Evolutionary conservation across 2,888 invertebrate genomes (phyloP), one percentile per base, ranked within the genome.

Genomic region (Zygaena filipendulae): DNA sequence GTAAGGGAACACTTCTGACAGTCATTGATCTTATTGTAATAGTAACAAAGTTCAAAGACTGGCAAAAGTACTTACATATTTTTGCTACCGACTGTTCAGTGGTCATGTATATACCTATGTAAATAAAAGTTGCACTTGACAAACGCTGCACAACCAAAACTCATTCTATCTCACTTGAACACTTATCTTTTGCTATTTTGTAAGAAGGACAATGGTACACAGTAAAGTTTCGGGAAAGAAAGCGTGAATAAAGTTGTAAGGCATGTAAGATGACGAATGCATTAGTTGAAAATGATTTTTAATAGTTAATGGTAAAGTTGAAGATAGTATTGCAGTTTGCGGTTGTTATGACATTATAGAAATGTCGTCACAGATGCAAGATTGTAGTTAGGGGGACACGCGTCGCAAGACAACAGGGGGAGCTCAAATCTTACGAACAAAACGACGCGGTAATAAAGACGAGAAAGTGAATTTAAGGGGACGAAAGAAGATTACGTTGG

Each of bases 401-500:
- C 71, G 68, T 63, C 59, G 64, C 49, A 57, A 58, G 60, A 57
- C 64, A 58, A 57, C 59, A 59, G 60, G 69, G 71, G 66, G 68
- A 61, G 59, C 75, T 69, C 70, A 82, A 82, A 83, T 82, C 83
- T 82, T 70, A 63, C 68, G 77, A 81, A 82, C 77, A 77, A 79
- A 69, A 77, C 74, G 77, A 58, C 69, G 60, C 61, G 52, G 75
- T 82, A 83, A 84, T 84, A 84, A 83, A 83, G 82, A 82, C 70
- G 67, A 72, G 79, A 82, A 82, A 83, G 83, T 83, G 83, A 83
- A 84, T 82, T 82, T 82, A 82, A 82, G 74, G 72, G 75, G 67
- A 71, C 67, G 67, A 74, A 75, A 79, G 74, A 53, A 74, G 74
- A 75, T 77, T 77, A 77, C 58, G 62, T 52, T 52, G 54, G 61